Conservation (phyloP, 2,797 vertebrate genomes). For the Crenuchus spilurus region DNA sequence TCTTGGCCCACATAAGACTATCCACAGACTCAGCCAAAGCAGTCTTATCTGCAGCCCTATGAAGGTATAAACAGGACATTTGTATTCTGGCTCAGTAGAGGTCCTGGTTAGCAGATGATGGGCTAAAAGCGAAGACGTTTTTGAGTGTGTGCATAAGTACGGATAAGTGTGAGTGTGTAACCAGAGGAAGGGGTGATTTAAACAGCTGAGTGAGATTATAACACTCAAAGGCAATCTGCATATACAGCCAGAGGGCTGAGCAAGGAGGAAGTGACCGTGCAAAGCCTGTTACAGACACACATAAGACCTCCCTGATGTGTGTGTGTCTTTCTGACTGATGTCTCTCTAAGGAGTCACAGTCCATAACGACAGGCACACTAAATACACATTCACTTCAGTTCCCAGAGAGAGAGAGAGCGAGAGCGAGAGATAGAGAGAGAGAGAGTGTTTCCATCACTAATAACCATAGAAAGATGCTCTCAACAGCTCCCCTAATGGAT, state of each 20-base stretch:
- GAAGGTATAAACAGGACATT: no score
- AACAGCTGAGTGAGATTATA: slow-evolving; percentile 42
- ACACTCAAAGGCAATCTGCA: slow-evolving; percentile 41
- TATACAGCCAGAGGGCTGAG: slow-evolving; percentile 41
- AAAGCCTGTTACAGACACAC: slow-evolving; percentile 42
- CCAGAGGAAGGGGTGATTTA: slow-evolving; percentile 48
- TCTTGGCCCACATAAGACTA: no score
- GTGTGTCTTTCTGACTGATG: neutral
- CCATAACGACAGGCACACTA: slow-evolving; percentile 5
- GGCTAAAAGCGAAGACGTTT: slow-evolving; percentile 12
- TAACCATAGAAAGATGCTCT: neutral
- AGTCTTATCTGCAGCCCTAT: no score
- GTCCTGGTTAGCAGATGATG: neutral
- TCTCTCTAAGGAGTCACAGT: neutral
- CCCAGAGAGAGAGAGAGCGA: neutral
- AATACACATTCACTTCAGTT: neutral
- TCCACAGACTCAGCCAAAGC: no score
- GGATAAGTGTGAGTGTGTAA: slow-evolving; percentile 37
- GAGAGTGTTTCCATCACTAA: neutral
- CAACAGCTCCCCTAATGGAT: neutral
- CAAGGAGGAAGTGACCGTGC: slow-evolving; percentile 22
- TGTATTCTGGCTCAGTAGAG: neutral
- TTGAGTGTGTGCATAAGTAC: neutral
- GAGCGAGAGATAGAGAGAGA: neutral
- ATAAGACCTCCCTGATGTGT: slow-evolving; percentile 11